Evolutionary conservation across 2,888 invertebrate species (phyloP).

Genomic region (Watsonalla binaria): DNA sequence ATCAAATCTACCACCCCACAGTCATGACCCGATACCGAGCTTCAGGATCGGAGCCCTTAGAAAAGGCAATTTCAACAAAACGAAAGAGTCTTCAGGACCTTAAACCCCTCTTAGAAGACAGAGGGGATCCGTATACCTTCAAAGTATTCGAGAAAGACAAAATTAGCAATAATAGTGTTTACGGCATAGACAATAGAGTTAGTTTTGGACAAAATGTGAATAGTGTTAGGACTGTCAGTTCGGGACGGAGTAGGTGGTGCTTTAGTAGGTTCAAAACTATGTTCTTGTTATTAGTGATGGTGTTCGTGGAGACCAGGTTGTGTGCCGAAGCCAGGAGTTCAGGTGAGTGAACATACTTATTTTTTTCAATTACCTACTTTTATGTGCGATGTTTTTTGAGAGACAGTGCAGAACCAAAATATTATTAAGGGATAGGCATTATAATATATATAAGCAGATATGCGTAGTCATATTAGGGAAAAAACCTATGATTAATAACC

Average conservation of each 20-base stretch:
- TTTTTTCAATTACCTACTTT: background rate
- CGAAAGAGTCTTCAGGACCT: constrained; percentile 61
- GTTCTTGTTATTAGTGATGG: constrained; percentile 58
- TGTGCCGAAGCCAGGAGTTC: constrained; percentile 63
- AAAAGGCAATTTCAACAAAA: constrained; percentile 52
- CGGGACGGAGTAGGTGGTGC: constrained; percentile 51
- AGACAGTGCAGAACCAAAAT: too few species aligned
- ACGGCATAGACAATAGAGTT: constrained; percentile 47
- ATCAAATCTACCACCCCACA: constrained; percentile 29
- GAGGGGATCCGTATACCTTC: constrained; percentile 49
- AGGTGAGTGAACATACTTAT: constrained; percentile 45
- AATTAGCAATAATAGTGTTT: constrained; percentile 50
- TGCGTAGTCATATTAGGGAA: too few species aligned
- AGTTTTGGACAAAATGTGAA: constrained; percentile 27
- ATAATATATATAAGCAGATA: too few species aligned
- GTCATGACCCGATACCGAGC: constrained; percentile 44
- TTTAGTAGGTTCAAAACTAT: constrained; percentile 63
- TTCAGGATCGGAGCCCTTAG: constrained; percentile 33
- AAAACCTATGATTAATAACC: too few species aligned
- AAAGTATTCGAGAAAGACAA: constrained; percentile 32
- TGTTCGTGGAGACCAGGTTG: constrained; percentile 49
- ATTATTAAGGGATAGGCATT: too few species aligned
- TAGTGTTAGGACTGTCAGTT: constrained; percentile 34
- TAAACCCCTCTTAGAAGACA: constrained; percentile 67
- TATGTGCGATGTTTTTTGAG: too few species aligned